phyloP scores from a whole-genome alignment of 2,113 vertebrate species.

The Seriola dumerili region DNA sequence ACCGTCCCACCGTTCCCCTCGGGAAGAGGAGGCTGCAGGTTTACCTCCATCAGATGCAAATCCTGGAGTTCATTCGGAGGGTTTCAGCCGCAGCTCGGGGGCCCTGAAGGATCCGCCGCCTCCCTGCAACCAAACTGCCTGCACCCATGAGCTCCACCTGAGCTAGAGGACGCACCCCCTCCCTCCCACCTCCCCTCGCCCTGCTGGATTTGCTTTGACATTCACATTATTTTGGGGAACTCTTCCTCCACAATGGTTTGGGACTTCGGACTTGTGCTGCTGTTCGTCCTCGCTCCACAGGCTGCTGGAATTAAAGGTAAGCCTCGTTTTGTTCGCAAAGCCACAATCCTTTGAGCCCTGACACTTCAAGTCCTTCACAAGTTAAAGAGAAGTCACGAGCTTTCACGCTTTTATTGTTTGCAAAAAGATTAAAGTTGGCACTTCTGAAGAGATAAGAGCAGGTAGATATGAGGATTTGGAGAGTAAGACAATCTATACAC shows the following conservation, averaged over 20 bases:
- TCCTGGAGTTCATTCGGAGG: constrained; percentile 2
- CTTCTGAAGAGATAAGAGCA: background rate
- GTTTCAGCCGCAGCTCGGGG: constrained; percentile 11
- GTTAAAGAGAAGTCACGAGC: background rate
- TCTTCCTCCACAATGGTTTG: constrained; percentile 84
- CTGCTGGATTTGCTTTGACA: constrained; percentile 37
- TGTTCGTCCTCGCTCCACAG: constrained; percentile 83
- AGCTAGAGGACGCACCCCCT: constrained; percentile 39
- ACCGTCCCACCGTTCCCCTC: constrained; percentile 26
- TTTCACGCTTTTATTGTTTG: background rate
- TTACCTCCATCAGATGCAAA: constrained; percentile 11
- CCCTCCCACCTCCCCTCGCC: background rate
- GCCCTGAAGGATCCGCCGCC: background rate
- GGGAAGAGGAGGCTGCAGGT: background rate
- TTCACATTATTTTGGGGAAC: constrained; percentile 27
- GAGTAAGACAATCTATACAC: constrained; percentile 23
- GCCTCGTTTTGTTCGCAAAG: constrained; percentile 46
- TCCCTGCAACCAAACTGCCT: background rate
- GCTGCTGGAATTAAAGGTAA: constrained; percentile 89
- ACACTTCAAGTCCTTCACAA: background rate
- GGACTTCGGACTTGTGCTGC: constrained; percentile 82
- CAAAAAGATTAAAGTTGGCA: background rate
- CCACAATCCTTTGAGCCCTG: background rate
- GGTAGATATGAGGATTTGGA: constrained; percentile 25
- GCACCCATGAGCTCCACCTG: constrained; percentile 53